A percentile compares a stretch with the other conserved stretches of the same genome.
Conservation (phyloP, 2,113 vertebrate species). For the Cavia aperea region DNA sequence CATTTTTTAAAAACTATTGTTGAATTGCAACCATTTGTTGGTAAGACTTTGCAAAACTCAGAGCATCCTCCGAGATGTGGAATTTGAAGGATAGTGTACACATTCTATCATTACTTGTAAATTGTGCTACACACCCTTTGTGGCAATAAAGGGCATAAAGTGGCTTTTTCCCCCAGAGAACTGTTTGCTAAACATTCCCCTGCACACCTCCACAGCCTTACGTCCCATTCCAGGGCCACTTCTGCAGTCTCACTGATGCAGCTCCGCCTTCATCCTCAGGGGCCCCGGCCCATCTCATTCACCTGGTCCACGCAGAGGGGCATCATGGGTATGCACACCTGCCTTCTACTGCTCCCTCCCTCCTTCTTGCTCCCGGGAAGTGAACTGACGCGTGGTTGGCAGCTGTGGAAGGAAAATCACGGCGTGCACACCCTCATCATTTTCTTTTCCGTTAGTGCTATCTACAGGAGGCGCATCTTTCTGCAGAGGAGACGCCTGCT, state of each 20-base stretch:
- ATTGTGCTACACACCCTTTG: neutral
- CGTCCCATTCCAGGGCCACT: neutral
- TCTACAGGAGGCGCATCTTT: neutral
- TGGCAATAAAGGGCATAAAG: neutral
- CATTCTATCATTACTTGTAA: slow-evolving; percentile 22
- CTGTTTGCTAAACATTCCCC: neutral
- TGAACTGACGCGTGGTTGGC: neutral
- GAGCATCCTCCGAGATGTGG: neutral
- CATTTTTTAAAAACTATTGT: neutral
- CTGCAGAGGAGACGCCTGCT: neutral
- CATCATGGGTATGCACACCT: too few relatives aligned
- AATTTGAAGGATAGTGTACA: neutral
- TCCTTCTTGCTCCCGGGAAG: neutral
- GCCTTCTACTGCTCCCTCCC: neutral
- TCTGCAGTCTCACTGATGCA: neutral
- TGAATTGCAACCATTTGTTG: neutral
- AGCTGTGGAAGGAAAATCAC: neutral
- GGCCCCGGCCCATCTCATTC: neutral
- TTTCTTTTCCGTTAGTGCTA: neutral
- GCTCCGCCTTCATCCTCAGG: neutral
- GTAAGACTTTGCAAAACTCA: neutral
- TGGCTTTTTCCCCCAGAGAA: neutral
- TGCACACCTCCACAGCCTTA: neutral
- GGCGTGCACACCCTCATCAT: neutral
- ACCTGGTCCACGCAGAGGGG: neutral